Evolutionary conservation across 2,113 vertebrate species (phyloP), one percentile per base, ranked within the genome.

Genomic region (Rhizomys pruinosus): DNA sequence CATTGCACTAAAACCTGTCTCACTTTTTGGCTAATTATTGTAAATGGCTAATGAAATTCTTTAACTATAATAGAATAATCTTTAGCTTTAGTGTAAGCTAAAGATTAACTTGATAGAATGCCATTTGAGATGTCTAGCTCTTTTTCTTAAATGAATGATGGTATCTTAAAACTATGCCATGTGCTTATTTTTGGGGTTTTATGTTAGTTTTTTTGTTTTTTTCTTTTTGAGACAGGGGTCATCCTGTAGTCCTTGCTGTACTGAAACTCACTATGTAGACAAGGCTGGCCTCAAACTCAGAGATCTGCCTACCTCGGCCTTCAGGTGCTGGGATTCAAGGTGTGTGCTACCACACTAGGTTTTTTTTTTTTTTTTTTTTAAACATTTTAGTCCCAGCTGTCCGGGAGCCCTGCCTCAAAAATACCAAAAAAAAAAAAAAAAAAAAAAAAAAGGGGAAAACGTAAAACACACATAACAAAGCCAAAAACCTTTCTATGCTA

Each of bases 11-110:
- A 78, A 44, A 16, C 16, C n/a, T 86, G 93, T 81, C 89, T 80
- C 44, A 69, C 19, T 76, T 47, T 61, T 61, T 88, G 64, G 66
- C 20, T 77, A 66, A 84, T 87, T 95, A 94, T 27, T 77, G 32
- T 63, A 96, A 96, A 92, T 79, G 57, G 44, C 39, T 86, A 92
- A 78, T 37, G 44, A 96, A 22, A 71, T 71, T 57, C n/a, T 71
- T 87, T 20, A 44, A 63, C 90, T 69, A 90, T 19, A 81, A 76
- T 37, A 80, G 61, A 55, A 61, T 57, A 91, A 91, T 61, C 74
- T n/a, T 90, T 68, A 76, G 17, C 27, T 89, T 52, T n/a, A n/a
- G 11, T 52, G 11, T 84, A 76, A 32, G 52, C 15, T 90, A 87
- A 22, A 84, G 15, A 85, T 39, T 90, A 88, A 91, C 32, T 88